Evolutionary conservation across 1,140 invertebrate genomes (phyloP).

Genomic region (Dolichoris vasculosae): DNA sequence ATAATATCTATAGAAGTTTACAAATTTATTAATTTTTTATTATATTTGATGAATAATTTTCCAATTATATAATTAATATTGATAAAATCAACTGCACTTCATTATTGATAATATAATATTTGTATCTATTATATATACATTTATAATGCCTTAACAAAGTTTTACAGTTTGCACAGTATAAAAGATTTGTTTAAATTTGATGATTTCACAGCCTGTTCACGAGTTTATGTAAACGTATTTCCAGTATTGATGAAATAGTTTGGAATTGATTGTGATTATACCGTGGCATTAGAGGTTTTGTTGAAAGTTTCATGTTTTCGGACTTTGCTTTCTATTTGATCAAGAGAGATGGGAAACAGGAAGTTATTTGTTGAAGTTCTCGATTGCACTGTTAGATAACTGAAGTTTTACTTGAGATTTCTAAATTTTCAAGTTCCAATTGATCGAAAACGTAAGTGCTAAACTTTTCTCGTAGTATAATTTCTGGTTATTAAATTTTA

Average conservation of each 20-base stretch:
- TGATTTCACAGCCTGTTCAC: slow-evolving; percentile 6
- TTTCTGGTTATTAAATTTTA: not conserved
- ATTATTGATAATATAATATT: not conserved
- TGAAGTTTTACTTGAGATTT: slow-evolving; percentile 25
- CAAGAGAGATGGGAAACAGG: not conserved
- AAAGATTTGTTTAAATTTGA: not conserved
- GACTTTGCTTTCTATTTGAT: not conserved
- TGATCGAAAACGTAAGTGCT: not conserved
- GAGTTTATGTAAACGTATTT: slow-evolving; percentile 22
- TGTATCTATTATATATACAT: too few species aligned
- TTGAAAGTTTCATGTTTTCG: not conserved
- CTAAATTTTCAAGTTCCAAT: not conserved
- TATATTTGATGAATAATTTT: too few species aligned
- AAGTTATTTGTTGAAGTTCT: slow-evolving; percentile 37
- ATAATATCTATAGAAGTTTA: too few species aligned
- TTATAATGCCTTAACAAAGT: not conserved
- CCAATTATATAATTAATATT: too few species aligned
- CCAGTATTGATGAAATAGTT: not conserved
- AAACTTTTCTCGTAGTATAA: not conserved
- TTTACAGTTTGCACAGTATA: not conserved
- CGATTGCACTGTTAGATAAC: slow-evolving; percentile 19
- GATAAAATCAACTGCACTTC: not conserved
- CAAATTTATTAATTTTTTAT: too few species aligned
- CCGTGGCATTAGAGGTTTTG: slow-evolving; percentile 9
- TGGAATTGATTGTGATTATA: slow-evolving; percentile 25